Evolutionary conservation across 2,888 invertebrate genomes (phyloP).

Genomic region (Glaucopsyche alexis): DNA sequence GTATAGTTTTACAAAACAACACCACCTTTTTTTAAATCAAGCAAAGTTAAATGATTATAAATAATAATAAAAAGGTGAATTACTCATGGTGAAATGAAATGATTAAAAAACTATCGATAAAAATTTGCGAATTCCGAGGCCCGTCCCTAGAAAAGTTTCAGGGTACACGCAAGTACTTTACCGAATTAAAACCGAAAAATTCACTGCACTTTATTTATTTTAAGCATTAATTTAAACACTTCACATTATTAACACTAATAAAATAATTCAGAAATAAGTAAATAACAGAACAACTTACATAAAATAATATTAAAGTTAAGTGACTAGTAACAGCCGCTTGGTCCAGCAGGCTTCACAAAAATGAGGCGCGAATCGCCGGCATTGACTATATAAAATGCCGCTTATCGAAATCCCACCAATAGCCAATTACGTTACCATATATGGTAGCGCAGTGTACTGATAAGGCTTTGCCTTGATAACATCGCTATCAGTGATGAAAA

Average conservation of each 20-base stretch:
- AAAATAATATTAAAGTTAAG: constrained; percentile 57
- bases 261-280: constrained; percentile 18
- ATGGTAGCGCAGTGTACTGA: constrained; percentile 81
- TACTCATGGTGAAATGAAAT: too few species aligned
- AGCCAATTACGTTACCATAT: constrained; percentile 87
- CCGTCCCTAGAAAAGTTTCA: constrained; percentile 86
- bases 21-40: too few species aligned
- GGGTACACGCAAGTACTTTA: constrained; percentile 50
- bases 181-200: not conserved
- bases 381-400: constrained; percentile 77
- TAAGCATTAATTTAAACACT: constrained; percentile 30
- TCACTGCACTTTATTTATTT: constrained; percentile 38
- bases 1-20: too few species aligned
- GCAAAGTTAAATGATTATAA: too few species aligned
- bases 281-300: constrained; percentile 29
- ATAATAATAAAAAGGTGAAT: too few species aligned
- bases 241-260: constrained; percentile 30
- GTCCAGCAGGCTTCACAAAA: constrained; percentile 64
- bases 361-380: constrained; percentile 68
- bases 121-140: not conserved
- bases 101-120: not conserved
- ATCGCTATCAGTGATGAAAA: constrained; percentile 43
- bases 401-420: constrained; percentile 83
- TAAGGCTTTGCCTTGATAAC: constrained; percentile 62
- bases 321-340: constrained; percentile 63